phyloP scores from a whole-genome alignment of 37 sponge, comb jelly and placozoan genomes.

The Chondrilla cf. caribensis region DNA sequence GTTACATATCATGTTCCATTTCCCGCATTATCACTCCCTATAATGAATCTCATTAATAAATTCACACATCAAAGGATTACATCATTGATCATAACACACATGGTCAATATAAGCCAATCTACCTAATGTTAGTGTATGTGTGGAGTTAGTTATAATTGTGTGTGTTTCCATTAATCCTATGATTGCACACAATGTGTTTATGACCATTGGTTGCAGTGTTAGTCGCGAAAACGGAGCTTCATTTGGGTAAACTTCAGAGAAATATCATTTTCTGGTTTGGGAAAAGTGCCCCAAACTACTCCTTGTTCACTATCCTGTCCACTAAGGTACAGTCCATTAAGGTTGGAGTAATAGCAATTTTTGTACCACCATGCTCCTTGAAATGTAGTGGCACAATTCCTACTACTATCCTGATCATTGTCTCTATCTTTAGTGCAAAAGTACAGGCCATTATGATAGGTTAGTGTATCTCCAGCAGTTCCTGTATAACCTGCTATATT shows the following conservation, averaged over 20 bases:
- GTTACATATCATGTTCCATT: no score
- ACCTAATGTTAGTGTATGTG: no score
- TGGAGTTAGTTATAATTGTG: no score
- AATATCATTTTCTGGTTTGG: neutral
- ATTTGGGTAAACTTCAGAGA: conserved; percentile 22
- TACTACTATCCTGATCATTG: neutral
- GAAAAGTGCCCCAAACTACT: neutral
- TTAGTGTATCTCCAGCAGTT: conserved; percentile 16
- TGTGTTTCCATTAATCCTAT: no score
- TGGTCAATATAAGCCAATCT: no score
- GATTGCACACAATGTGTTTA: no score
- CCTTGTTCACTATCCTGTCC: neutral
- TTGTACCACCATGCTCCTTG: conserved; percentile 44
- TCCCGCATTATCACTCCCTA: no score
- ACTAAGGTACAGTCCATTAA: conserved; percentile 20
- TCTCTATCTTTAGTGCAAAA: conserved; percentile 18
- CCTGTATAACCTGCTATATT: conserved; percentile 16
- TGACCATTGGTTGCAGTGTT: no score
- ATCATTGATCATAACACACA: no score
- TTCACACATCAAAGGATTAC: no score
- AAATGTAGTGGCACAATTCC: neutral
- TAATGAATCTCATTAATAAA: no score
- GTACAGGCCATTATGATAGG: neutral
- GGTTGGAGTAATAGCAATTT: conserved; percentile 2
- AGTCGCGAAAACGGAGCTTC: neutral